A percentile compares a stretch with the other conserved stretches of the same genome.
Conservation (phyloP, 2,888 invertebrate genomes). For the Drosophila falleni region DNA sequence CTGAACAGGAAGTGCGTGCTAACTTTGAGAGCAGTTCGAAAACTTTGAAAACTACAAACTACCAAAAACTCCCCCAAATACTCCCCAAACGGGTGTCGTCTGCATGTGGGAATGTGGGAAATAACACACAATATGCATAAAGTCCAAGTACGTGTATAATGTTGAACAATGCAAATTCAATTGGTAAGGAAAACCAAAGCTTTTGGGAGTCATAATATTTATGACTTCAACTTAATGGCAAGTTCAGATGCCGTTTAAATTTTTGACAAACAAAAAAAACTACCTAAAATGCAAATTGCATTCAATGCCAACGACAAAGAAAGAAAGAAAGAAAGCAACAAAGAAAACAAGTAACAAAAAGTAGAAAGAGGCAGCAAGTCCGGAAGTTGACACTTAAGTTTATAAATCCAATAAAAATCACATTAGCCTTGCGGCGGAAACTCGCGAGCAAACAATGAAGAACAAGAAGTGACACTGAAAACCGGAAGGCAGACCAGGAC, state of each 20-base stretch:
- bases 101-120: slow-evolving; percentile 38
- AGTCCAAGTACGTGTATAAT: slow-evolving; percentile 29
- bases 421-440: slow-evolving; percentile 74
- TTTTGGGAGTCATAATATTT: slow-evolving; percentile 55
- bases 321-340: background rate
- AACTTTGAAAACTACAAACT: slow-evolving; percentile 54
- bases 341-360: slow-evolving; percentile 7
- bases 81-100: slow-evolving; percentile 17
- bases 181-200: slow-evolving; percentile 47
- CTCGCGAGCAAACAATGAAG: slow-evolving; percentile 62
- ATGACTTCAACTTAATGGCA: slow-evolving; percentile 45
- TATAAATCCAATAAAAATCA: slow-evolving; percentile 81
- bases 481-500: background rate
- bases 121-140: slow-evolving; percentile 35
- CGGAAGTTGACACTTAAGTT: slow-evolving; percentile 76
- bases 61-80: slow-evolving; percentile 31
- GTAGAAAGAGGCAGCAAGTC: slow-evolving; percentile 34
- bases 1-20: slow-evolving; percentile 30
- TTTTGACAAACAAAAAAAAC: slow-evolving; percentile 13
- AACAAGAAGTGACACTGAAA: slow-evolving; percentile 61
- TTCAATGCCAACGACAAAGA: slow-evolving; percentile 26
- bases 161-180: slow-evolving; percentile 64
- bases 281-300: slow-evolving; percentile 46
- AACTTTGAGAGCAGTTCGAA: slow-evolving; percentile 46
- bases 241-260: slow-evolving; percentile 51